Base-by-base conservation (phyloP, 1,140 invertebrate species). In the Mya arenaria region DNA sequence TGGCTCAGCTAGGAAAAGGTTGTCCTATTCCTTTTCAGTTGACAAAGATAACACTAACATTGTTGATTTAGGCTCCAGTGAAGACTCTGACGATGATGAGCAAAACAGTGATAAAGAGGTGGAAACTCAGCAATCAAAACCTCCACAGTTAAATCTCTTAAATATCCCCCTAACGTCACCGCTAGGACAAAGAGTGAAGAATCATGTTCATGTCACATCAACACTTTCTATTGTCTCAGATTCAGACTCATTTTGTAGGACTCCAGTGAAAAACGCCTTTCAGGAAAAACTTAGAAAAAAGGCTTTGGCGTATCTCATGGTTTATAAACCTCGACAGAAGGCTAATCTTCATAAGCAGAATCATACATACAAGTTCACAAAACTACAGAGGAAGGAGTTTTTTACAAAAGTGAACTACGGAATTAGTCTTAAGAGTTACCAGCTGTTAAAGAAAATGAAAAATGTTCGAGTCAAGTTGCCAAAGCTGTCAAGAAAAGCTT, bases 121-220 rank as follows among this genome's bases (percentile, higher is more conserved):
- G 4, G 23, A 23, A 19, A 32, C 8, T 32, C 44, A 28, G 23
- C 75, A 52, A 74, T 39, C 6, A 69, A 68, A 36, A 71, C 82
- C 48, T 68, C n/a, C n/a, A n/a, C 44, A 80, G 62, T 56, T 65
- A 25, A 89, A 88, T 13, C 66, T 91, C 23, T 80, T 90, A 5
- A 84, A 66, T 41, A 89, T 91, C 52, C 87, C 88, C 39, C 52
- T 91, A 4, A 83, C 87, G 5, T 91, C 90, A 5, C 79, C 84
- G 34, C 86, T 91, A 30, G 90, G 90, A 3, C 86, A 89, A 32
- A 82, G 87, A 37, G 85, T 91, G 34, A 84, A 86, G 32, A 90
- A 89, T 56, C 86, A 89, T 77, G 82, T 90, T 25, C 86, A 88
- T 48, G 63, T 84, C 19, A 89, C 90, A 25, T 77, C 84, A 19